Conservation (phyloP, 2,888 invertebrate genomes). For the Melitaea athalia region DNA sequence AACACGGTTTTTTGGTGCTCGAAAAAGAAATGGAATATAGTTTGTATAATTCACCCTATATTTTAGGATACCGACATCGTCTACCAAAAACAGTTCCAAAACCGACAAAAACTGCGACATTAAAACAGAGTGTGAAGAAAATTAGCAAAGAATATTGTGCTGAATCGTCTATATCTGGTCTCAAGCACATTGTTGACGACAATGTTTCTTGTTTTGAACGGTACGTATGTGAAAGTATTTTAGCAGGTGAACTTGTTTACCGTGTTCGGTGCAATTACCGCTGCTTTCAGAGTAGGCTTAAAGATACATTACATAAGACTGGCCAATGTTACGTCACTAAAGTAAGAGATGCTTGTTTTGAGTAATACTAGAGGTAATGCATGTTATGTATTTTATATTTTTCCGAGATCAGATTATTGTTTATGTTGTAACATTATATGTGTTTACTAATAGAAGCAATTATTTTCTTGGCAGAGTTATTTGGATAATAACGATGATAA, state of each 20-base stretch:
- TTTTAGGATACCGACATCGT: constrained; percentile 43
- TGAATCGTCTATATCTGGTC: constrained; percentile 75
- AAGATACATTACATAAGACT: constrained; percentile 33
- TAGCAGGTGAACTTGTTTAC: constrained; percentile 56
- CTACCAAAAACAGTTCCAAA: constrained; percentile 44
- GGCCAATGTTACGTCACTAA: constrained; percentile 33
- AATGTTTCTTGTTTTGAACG: constrained; percentile 67
- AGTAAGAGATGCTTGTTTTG: not conserved
- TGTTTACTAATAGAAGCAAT: not conserved
- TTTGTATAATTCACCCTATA: constrained; percentile 40
- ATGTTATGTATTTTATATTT: not conserved
- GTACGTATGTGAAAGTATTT: constrained; percentile 56
- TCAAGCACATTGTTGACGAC: constrained; percentile 70
- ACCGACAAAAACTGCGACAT: constrained; percentile 47
- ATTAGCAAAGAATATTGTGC: constrained; percentile 70
- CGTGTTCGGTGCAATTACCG: constrained; percentile 52
- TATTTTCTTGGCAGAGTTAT: constrained; percentile 53
- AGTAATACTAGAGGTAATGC: not conserved
- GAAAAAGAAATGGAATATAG: constrained; percentile 35
- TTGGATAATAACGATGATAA: constrained; percentile 67
- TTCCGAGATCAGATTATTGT: no score
- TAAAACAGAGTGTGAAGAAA: constrained; percentile 60
- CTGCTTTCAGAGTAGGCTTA: constrained; percentile 42
- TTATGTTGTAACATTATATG: no score
- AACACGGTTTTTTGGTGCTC: constrained; percentile 17